A percentile compares a stretch with the other conserved stretches of the same genome.
phyloP scores from a whole-genome alignment of 2,113 vertebrate species.

The Erpornis zantholeuca region DNA sequence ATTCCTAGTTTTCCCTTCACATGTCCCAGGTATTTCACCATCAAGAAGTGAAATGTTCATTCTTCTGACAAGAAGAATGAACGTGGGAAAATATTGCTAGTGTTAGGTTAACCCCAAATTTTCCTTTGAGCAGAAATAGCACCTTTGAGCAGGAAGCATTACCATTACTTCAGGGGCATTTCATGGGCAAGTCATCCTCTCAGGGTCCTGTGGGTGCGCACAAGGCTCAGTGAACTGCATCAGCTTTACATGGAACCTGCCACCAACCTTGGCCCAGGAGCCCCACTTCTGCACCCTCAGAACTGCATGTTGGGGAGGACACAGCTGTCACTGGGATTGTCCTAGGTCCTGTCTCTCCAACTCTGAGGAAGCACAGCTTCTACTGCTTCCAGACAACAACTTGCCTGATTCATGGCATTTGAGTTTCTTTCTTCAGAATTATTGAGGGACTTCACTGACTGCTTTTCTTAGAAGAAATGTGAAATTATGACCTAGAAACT shows the following conservation, averaged over 20 bases:
- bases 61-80: background rate
- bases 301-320: rapidly evolving
- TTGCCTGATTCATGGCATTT: background rate
- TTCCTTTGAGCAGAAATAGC: background rate
- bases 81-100: background rate
- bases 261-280: background rate
- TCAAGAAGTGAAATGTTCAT: background rate
- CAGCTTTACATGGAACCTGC: background rate
- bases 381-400: background rate
- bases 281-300: background rate
- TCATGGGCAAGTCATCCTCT: background rate
- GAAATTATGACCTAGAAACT: background rate
- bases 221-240: background rate
- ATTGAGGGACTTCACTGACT: background rate
- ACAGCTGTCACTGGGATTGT: rapidly evolving
- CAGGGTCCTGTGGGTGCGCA: background rate
- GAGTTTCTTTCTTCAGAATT: background rate
- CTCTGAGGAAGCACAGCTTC: background rate
- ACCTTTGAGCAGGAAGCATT: too few species aligned
- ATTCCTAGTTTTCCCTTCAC: background rate
- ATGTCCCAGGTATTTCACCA: background rate
- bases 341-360: rapidly evolving
- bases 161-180: background rate
- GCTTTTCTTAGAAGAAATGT: background rate
- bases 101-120: background rate